Evolutionary conservation across 92 coral and sea anemone species (phyloP).

Genomic region (Isaurus tuberculatus): DNA sequence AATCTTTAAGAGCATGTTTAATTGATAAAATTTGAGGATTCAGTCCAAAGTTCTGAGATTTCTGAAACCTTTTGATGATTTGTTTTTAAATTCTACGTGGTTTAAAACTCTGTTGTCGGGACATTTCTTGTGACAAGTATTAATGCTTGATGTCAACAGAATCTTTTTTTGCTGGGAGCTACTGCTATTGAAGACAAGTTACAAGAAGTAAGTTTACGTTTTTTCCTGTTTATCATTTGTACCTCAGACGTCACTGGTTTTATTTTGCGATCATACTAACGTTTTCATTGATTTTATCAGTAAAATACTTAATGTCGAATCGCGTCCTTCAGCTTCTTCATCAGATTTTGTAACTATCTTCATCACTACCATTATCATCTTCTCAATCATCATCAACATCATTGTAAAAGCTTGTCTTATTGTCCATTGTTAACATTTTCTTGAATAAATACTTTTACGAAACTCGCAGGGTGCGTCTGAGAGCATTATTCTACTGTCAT

Average conservation of each 20-base stretch:
- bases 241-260: neutral
- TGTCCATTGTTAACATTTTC: neutral
- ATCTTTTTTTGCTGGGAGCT: conserved; percentile 96
- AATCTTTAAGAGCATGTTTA: too few species aligned
- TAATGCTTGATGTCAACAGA: conserved; percentile 55
- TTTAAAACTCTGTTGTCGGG: neutral
- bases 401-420: neutral
- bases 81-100: neutral
- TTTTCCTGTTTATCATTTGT: neutral
- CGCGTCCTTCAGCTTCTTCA: neutral
- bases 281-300: neutral
- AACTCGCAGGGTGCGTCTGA: neutral
- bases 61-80: neutral
- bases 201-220: conserved; percentile 72
- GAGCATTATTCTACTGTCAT: too few species aligned
- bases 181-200: conserved; percentile 99
- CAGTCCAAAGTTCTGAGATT: neutral
- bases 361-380: neutral
- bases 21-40: neutral
- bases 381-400: too few species aligned
- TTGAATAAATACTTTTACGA: neutral
- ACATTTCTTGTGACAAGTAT: neutral
- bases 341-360: neutral
- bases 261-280: neutral
- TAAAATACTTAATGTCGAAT: neutral